Base-by-base conservation (phyloP, 1,140 invertebrate species). In the Bombus haemorrhoidalis region DNA sequence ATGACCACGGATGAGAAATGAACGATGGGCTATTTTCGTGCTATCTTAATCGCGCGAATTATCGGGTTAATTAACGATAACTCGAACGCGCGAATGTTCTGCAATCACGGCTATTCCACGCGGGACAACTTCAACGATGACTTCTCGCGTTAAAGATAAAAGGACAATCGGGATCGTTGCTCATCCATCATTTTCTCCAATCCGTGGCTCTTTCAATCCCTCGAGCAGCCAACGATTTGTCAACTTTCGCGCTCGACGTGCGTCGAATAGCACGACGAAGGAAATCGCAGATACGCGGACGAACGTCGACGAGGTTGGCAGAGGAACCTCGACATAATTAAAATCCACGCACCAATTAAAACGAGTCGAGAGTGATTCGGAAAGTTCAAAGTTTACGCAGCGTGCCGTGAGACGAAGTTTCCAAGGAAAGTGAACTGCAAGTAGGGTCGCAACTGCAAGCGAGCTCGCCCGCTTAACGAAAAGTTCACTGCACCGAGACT, bases 301-400 rank as follows among this genome's bases (percentile, higher is more conserved):
- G 22, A 1, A 22, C 18, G 37, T 47, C 25, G 12, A 22, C n/a
- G 28, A 18, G n/a, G n/a, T n/a, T n/a, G n/a, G n/a, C n/a, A 8
- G 37, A 28, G 15, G 22, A n/a, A 41, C 62, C 10, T 15, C 22
- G 43, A 32, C n/a, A 85, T 85, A 85, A 85, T 85, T 85, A 85
- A 85, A 85, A 71, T 72, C 76, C 83, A 68, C 53, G 83, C 83
- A 53, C n/a, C 57, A 85, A 85, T 85, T 85, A 85, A 85, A 85
- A 80, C 28, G 66, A 28, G 22, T 6, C 28, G 53, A 69, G 64
- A 37, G 76, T 28, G 69, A 2, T 64, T 71, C 34, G 43, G 22
- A 37, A 32, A 73, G 77, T 85, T 85, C 83, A 85, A 64, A 85
- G 77, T 72, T 83, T 43, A 57, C 68, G 41, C 66, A 57, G 41